A percentile compares a stretch with the other conserved stretches of the same genome.
phyloP scores from a whole-genome alignment of 2,113 vertebrate species.

The Ivindomyrus marchei region DNA sequence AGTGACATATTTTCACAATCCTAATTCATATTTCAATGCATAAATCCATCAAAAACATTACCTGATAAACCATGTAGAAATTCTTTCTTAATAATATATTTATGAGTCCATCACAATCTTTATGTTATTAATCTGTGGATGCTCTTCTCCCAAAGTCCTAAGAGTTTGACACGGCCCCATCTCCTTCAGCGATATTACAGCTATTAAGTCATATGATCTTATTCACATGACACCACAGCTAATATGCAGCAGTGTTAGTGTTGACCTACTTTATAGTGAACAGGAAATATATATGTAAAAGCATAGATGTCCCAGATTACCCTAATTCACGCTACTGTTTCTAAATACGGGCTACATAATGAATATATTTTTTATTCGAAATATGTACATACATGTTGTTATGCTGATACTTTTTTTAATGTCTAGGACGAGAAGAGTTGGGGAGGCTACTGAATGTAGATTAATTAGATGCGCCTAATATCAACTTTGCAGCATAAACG shows the following conservation, averaged over 20 bases:
- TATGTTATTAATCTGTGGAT: neutral
- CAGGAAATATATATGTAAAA: neutral
- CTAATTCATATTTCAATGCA: neutral
- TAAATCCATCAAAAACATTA: neutral
- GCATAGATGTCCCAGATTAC: neutral
- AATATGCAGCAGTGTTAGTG: neutral
- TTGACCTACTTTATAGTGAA: neutral
- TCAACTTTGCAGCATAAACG: neutral
- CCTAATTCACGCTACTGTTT: neutral
- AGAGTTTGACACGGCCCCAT: neutral
- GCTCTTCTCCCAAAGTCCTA: neutral
- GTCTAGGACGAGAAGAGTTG: neutral
- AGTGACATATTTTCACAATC: neutral
- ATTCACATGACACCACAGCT: neutral
- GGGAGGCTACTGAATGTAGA: neutral
- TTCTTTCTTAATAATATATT: neutral
- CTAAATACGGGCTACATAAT: neutral
- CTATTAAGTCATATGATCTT: neutral
- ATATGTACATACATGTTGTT: neutral
- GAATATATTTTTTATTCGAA: neutral
- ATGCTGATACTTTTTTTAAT: neutral
- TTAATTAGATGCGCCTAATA: neutral
- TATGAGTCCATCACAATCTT: neutral
- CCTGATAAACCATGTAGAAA: neutral
- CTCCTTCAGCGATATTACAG: neutral